Evolutionary conservation across 2,888 invertebrate species (phyloP).

Genomic region (Adelognathus sp.): DNA sequence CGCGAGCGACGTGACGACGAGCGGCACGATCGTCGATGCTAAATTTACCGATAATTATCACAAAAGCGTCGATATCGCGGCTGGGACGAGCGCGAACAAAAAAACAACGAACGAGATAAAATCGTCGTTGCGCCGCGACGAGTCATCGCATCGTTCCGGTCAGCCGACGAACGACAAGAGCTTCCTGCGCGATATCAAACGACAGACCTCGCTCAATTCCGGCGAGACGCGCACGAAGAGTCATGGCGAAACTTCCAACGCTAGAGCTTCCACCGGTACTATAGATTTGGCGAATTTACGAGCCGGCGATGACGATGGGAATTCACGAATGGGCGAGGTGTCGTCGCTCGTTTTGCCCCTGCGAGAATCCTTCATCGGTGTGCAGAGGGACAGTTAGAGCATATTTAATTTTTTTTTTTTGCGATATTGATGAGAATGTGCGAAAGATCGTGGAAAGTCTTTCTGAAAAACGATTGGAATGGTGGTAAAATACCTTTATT

Average conservation of each 20-base stretch:
- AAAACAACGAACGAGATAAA: conserved; percentile 13
- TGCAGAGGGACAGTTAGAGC: conserved; percentile 61
- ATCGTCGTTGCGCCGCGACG: conserved; percentile 12
- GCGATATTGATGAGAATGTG: neutral
- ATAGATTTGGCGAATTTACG: conserved; percentile 32
- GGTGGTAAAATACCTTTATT: no score
- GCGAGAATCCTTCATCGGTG: conserved; percentile 65
- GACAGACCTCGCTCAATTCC: conserved; percentile 41
- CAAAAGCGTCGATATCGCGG: neutral
- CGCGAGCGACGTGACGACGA: neutral
- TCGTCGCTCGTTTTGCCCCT: conserved; percentile 62
- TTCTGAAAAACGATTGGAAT: no score
- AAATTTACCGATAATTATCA: neutral
- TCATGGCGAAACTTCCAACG: conserved; percentile 49
- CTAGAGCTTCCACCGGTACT: conserved; percentile 47
- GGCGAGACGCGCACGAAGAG: conserved; percentile 43
- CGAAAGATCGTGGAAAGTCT: neutral
- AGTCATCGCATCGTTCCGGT: conserved; percentile 1
- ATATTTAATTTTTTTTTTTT: neutral
- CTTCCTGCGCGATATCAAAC: conserved; percentile 46
- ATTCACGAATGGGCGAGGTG: conserved; percentile 40
- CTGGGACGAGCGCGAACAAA: neutral
- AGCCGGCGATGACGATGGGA: conserved; percentile 22
- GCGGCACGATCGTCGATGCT: neutral
- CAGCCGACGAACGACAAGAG: conserved; percentile 17